A percentile compares a stretch with the other conserved stretches of the same genome.
Conservation (phyloP, 2,888 invertebrate species). For the Ormia ochracea region DNA sequence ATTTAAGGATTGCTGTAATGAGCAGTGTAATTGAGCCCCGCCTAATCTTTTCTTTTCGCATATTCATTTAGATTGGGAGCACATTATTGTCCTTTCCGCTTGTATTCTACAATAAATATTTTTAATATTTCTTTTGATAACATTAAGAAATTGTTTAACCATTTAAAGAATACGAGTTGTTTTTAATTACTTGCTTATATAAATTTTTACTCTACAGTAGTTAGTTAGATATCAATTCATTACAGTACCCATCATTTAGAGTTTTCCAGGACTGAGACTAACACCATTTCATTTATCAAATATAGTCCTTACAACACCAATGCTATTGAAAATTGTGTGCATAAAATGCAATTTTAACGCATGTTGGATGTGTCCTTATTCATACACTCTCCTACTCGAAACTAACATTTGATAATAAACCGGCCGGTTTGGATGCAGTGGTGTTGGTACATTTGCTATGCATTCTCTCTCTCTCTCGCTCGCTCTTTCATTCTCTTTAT, state of each 20-base stretch:
- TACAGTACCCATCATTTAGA: not conserved
- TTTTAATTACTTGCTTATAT: no score
- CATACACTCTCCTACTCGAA: not conserved
- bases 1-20: no score
- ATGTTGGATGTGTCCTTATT: not conserved
- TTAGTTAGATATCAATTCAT: no score
- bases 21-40: no score
- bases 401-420: constrained; percentile 11
- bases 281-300: not conserved
- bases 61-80: no score
- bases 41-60: no score
- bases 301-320: not conserved
- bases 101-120: no score
- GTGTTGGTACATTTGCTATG: not conserved
- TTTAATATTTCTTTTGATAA: no score
- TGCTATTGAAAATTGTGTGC: not conserved
- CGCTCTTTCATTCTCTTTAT: not conserved
- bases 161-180: no score
- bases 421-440: constrained; percentile 27
- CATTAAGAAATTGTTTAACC: no score
- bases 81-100: no score
- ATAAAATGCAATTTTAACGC: constrained; percentile 22
- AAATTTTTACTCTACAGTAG: no score
- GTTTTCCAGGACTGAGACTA: not conserved
- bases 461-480: not conserved